These are phyloP conservation scores for Siniperca undulata DNA, from an alignment of 2,797 vertebrate genomes.

Conservation along the genomic window DNA sequence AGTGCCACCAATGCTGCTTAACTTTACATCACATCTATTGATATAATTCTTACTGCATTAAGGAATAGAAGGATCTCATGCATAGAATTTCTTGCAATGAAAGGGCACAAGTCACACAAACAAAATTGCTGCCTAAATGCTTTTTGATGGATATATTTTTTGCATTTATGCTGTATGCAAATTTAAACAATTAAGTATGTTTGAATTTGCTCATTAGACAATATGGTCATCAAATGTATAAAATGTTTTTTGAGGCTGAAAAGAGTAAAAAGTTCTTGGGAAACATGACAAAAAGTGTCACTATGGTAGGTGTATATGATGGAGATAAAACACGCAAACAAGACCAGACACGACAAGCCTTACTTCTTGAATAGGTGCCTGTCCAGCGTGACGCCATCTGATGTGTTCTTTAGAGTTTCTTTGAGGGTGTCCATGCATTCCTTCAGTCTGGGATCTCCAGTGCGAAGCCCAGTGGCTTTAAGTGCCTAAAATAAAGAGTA, in stretches of 20 bases:
- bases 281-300: slow-evolving; percentile 9
- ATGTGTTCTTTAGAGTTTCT: slow-evolving; percentile 91
- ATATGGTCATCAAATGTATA: slow-evolving; percentile 15
- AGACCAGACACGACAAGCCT: slow-evolving; percentile 41
- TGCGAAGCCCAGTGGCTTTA: slow-evolving; percentile 95
- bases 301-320: neutral
- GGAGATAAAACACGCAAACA: neutral
- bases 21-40: neutral
- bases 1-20: neutral
- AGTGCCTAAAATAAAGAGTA: slow-evolving; percentile 86
- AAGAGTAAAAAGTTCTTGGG: neutral
- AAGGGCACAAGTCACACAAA: neutral
- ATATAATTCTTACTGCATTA: neutral
- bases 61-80: neutral
- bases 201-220: slow-evolving; percentile 32
- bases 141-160: slow-evolving; percentile 19
- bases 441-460: slow-evolving; percentile 95
- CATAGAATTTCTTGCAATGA: neutral
- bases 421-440: slow-evolving; percentile 98
- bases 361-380: slow-evolving; percentile 98
- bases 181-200: slow-evolving; percentile 15
- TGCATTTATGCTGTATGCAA: slow-evolving; percentile 8
- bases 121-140: neutral
- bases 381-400: slow-evolving; percentile 96
- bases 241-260: neutral